Base-by-base conservation (phyloP, 1,140 invertebrate species). In the Dreissena polymorpha region DNA sequence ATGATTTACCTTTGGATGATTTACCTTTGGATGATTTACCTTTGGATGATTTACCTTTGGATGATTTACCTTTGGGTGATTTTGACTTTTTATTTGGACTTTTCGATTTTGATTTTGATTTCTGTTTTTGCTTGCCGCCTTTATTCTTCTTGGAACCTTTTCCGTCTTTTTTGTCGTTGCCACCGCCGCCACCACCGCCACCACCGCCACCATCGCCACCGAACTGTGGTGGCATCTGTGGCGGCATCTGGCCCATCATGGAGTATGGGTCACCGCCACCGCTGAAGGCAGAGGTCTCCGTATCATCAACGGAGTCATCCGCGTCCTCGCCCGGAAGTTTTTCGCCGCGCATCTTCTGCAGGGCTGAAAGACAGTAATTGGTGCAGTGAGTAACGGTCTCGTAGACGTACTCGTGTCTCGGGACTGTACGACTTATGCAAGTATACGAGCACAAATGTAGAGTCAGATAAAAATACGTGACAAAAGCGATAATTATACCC, bases 111-210 rank as follows among this genome's bases (percentile, higher is more conserved):
- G 16, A 18, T n/a, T 27, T 55, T 53, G 23, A 39, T 64, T 50
- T 71, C 18, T 74, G 72, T 55, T 53, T 50, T 65, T 81, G 71
- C 27, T 57, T 74, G 13, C 60, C 71, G n/a, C 25, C 23, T 77
- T 27, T 77, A 25, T 51, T 50, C 13, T 67, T 21, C 70, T 16
- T 74, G 14, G 10, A 14, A 0, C 29, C n/a, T 39, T 10, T 70
- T 49, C 23, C 29, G 39, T 8, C 39, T 39, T 39, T 39, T 12
- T 53, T 14, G 53, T n/a, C 25, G 25, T 51, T 18, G 25, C 50
- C 39, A 7, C 18, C 39, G 5, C 16, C 10, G 0, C 25, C 53
- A 18, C 53, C 73, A 51, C 53, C 73, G 7, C 23, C 73, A n/a
- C 13, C 23, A n/a, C 21, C 13, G 13, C 18, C 76, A 23, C 29